Evolutionary conservation across 2,888 invertebrate species (phyloP), one percentile per base, ranked within the genome.

Genomic region (Saturnia pavonia): DNA sequence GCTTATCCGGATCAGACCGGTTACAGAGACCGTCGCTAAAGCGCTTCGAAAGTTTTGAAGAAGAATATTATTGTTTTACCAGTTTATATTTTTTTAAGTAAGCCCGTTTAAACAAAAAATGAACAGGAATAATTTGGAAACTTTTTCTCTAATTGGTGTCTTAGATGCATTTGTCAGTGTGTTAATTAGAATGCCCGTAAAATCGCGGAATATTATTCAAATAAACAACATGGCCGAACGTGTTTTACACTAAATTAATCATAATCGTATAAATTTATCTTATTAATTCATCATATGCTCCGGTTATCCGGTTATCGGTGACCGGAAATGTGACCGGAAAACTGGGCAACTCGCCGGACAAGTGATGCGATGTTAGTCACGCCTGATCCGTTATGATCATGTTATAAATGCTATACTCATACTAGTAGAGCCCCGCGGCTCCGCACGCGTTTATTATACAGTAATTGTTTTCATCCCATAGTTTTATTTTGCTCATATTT

Each of bases 211-310:
- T n/a, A n/a, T n/a, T n/a, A n/a, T n/a, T n/a, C n/a, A n/a, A 45
- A 45, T 45, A 45, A 45, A 16, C 45, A 45, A 45, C 45, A 45
- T 45, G 45, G 45, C 45, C 45, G 45, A 16, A n/a, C n/a, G n/a
- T n/a, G n/a, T n/a, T n/a, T n/a, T n/a, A 42, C 16, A 43, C 14
- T n/a, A 19, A 22, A 43, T 27, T 22, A 67, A 42, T 42, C 25
- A 67, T 67, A 43, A 14, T 43, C n/a, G 22, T 19, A 22, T 34
- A 19, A 14, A 42, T 40, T 40, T 67, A 67, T 88, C 67, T 71
- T 69, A 71, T 60, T 27, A 69, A 69, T 68, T 60, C 40, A 51
- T 51, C 68, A 65, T 43, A 68, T 63, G 63, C 68, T 25, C 65
- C 65, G 66, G 19, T 45, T 60, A 63, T 65, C 60, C 69, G 69